Evolutionary conservation across 2,113 vertebrate species (phyloP).

Genomic region (Prunella fulvescens): DNA sequence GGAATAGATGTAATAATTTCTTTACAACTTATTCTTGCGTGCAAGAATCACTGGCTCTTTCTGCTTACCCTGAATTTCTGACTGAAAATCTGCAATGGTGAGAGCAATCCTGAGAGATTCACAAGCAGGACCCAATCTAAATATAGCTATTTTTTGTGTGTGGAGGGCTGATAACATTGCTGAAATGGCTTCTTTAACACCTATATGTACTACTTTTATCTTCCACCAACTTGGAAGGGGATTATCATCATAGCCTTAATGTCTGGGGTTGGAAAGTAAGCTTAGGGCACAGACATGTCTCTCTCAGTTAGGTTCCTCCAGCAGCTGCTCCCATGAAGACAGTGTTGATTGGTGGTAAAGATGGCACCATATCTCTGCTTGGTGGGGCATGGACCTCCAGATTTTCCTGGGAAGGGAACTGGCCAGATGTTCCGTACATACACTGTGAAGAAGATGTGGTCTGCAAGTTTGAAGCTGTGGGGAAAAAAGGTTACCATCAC

Average conservation of each 20-base stretch:
- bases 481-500: neutral
- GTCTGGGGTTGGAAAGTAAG: neutral
- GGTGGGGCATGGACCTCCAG: slow-evolving; percentile 75
- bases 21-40: slow-evolving; percentile 33
- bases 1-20: slow-evolving; percentile 45
- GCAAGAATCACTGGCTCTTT: slow-evolving; percentile 30
- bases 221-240: neutral
- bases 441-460: slow-evolving; percentile 83
- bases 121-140: neutral
- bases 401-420: slow-evolving; percentile 82
- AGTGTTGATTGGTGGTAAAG: slow-evolving; percentile 95
- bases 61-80: slow-evolving; percentile 7
- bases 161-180: neutral
- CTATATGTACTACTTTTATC: neutral
- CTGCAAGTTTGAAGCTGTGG: slow-evolving; percentile 77
- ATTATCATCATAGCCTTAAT: neutral
- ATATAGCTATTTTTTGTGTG: neutral
- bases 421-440: slow-evolving; percentile 84
- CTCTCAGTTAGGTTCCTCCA: slow-evolving; percentile 76
- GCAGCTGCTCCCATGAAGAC: slow-evolving; percentile 93
- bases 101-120: neutral
- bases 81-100: neutral
- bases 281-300: neutral
- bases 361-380: slow-evolving; percentile 83
- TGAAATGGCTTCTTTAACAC: neutral